These are phyloP conservation scores for Chaetogeoica ovagalla DNA, from an alignment of 2,888 invertebrate species.

Conservation along the genomic window DNA sequence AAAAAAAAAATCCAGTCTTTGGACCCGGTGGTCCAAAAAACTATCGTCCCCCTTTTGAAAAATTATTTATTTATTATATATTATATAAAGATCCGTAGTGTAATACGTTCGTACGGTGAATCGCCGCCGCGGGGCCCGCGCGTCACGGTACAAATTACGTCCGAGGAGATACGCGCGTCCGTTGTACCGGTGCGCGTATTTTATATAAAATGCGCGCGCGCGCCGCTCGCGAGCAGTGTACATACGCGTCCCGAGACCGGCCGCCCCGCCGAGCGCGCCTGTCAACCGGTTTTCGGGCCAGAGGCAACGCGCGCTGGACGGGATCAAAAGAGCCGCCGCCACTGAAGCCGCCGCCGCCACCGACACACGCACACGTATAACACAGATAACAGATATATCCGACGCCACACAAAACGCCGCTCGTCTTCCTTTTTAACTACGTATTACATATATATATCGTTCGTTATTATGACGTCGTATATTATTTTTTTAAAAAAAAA, in stretches of 20 bases:
- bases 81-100: conserved; percentile 10
- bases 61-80: too few species aligned
- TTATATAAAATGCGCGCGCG: not conserved
- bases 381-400: conserved; percentile 45
- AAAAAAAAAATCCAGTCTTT: too few species aligned
- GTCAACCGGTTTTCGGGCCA: conserved; percentile 53
- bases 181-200: not conserved
- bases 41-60: too few species aligned
- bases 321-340: conserved; percentile 48
- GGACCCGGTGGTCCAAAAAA: too few species aligned
- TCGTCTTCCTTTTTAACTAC: conserved; percentile 22
- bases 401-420: conserved; percentile 23
- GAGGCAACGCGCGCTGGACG: conserved; percentile 45
- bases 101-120: conserved; percentile 1
- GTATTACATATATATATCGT: not conserved
- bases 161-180: conserved; percentile 36
- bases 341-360: conserved; percentile 30
- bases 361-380: not conserved
- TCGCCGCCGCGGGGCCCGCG: conserved; percentile 11
- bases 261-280: conserved; percentile 17
- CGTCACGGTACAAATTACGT: conserved; percentile 52
- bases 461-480: not conserved
- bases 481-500: not conserved
- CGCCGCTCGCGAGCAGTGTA: not conserved
- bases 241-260: not conserved